phyloP scores from a whole-genome alignment of 1,140 invertebrate species.

The Magallana gigas region DNA sequence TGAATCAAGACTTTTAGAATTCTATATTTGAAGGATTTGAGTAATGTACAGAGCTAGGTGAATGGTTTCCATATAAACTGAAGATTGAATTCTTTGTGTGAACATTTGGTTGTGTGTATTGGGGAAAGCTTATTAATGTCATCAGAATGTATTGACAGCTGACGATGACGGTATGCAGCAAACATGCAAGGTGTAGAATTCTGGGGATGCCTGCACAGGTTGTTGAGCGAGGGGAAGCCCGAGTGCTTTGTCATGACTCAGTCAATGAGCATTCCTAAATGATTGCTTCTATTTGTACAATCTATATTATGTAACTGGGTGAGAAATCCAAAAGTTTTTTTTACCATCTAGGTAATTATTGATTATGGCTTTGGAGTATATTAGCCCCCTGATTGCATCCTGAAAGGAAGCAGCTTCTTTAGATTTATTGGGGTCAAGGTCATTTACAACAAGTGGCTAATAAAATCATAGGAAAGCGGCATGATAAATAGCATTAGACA shows the following conservation, averaged over 20 bases:
- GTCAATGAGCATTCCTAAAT: slow-evolving; percentile 33
- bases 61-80: too few relatives aligned
- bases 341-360: slow-evolving; percentile 33
- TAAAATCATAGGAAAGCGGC: slow-evolving; percentile 26
- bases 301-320: slow-evolving; percentile 14
- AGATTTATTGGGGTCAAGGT: slow-evolving; percentile 35
- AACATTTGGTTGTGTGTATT: background rate
- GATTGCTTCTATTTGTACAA: slow-evolving; percentile 2
- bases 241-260: slow-evolving; percentile 28
- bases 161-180: slow-evolving; percentile 22
- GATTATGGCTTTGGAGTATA: slow-evolving; percentile 26
- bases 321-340: slow-evolving; percentile 18
- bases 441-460: slow-evolving; percentile 22
- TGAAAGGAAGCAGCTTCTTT: slow-evolving; percentile 27
- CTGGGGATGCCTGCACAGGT: slow-evolving; percentile 3
- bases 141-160: slow-evolving; percentile 36
- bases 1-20: too few relatives aligned
- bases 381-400: slow-evolving; percentile 16
- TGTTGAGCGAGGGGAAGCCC: background rate
- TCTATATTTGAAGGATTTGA: too few relatives aligned
- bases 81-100: too few relatives aligned
- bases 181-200: slow-evolving; percentile 37
- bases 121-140: slow-evolving; percentile 20
- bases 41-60: too few relatives aligned
- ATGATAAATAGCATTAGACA: slow-evolving; percentile 36